Conservation (phyloP, 2,888 invertebrate species). For the Eudemis profundana region DNA sequence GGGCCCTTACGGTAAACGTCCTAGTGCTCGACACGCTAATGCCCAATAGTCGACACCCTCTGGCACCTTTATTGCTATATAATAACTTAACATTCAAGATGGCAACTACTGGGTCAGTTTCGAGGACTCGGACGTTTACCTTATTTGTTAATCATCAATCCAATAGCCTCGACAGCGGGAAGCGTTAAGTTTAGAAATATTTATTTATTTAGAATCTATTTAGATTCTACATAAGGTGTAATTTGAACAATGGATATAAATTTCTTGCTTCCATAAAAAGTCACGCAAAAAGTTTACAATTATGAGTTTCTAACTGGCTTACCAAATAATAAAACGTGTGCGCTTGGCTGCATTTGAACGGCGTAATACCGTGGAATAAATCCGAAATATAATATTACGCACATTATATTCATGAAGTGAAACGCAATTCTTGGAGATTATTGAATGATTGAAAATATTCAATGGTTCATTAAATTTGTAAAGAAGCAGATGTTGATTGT, state of each 20-base stretch:
- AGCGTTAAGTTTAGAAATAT: too few relatives aligned
- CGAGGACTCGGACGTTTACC: too few relatives aligned
- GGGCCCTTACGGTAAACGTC: too few relatives aligned
- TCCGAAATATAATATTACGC: slow-evolving; percentile 21
- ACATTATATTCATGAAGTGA: neutral
- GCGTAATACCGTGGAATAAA: slow-evolving; percentile 13
- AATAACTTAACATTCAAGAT: too few relatives aligned
- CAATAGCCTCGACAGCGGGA: too few relatives aligned
- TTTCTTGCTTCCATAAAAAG: neutral
- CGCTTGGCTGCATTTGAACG: slow-evolving; percentile 25
- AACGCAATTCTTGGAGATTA: neutral
- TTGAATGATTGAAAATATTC: slow-evolving; percentile 13
- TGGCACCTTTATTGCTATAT: too few relatives aligned
- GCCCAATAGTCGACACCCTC: too few relatives aligned
- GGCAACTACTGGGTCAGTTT: too few relatives aligned
- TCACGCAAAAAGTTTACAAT: neutral
- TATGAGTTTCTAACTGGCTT: neutral
- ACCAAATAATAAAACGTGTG: slow-evolving; percentile 16
- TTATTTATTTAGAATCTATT: too few relatives aligned
- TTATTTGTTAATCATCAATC: too few relatives aligned
- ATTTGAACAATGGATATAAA: neutral
- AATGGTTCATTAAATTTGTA: slow-evolving; percentile 11
- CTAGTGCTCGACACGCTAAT: too few relatives aligned
- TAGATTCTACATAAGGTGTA: too few relatives aligned
- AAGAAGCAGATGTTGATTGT: slow-evolving; percentile 3